Evolutionary conservation across 2,113 vertebrate species (phyloP).

Genomic region (Panurus biarmicus): DNA sequence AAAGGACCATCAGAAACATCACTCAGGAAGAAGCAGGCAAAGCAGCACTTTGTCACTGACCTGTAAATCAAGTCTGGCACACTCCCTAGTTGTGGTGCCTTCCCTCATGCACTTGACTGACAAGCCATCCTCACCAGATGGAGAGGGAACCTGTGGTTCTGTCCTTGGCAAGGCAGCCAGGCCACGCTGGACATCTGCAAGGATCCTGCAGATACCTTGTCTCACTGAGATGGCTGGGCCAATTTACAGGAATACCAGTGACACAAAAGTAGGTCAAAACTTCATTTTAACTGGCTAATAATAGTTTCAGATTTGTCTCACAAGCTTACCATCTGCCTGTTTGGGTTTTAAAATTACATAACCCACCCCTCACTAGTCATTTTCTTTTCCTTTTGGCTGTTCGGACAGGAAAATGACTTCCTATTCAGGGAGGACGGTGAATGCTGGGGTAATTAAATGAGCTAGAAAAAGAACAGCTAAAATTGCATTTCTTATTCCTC

Average conservation of each 20-base stretch:
- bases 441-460: not conserved
- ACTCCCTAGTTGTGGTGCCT: not conserved
- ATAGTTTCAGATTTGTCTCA: not conserved
- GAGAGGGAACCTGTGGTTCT: not conserved
- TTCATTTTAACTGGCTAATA: not conserved
- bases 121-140: not conserved
- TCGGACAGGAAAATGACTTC: conserved; percentile 4
- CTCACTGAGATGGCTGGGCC: not conserved
- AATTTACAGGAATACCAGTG: not conserved
- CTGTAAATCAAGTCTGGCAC: not conserved
- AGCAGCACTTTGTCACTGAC: not conserved
- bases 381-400: not conserved
- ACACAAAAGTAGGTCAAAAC: not conserved
- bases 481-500: not conserved
- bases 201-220: not conserved
- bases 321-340: not conserved
- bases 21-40: not conserved
- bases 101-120: not conserved
- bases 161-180: not conserved
- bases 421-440: not conserved
- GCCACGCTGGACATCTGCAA: not conserved
- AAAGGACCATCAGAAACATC: not conserved
- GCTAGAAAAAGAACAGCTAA: not conserved
- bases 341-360: not conserved
- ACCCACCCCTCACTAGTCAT: not conserved